Evolutionary conservation across 2,888 invertebrate species (phyloP).

Genomic region (Caenorhabditis japonica): DNA sequence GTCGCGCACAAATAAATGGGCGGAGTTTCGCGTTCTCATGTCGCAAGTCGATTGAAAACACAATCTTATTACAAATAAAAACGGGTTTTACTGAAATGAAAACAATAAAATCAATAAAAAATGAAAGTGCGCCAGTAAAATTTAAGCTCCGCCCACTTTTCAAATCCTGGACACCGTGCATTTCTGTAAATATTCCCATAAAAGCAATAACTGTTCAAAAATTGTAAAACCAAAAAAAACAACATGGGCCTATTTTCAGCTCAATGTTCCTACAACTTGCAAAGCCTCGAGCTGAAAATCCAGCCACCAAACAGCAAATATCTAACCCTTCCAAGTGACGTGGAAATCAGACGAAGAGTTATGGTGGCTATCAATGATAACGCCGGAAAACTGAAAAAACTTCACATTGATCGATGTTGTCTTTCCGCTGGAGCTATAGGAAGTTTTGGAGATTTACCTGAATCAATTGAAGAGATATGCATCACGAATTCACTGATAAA

Average conservation of each 20-base stretch:
- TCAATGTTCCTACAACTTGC: slow-evolving; percentile 30
- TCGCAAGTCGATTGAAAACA: no score
- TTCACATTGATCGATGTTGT: slow-evolving; percentile 33
- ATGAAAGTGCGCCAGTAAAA: no score
- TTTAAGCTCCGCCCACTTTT: neutral
- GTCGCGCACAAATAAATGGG: no score
- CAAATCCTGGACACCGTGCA: neutral
- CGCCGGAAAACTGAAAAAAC: slow-evolving; percentile 11
- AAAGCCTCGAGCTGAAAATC: slow-evolving; percentile 29
- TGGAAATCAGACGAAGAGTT: slow-evolving; percentile 19
- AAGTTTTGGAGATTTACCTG: slow-evolving; percentile 44
- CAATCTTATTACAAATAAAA: no score
- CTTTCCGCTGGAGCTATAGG: slow-evolving; percentile 34
- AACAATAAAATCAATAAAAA: no score
- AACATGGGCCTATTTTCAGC: no score
- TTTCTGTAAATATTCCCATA: neutral
- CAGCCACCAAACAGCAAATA: slow-evolving; percentile 12
- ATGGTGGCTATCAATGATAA: slow-evolving; percentile 22
- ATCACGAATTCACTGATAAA: slow-evolving; percentile 46
- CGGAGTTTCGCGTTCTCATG: no score
- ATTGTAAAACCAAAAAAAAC: no score
- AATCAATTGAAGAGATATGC: slow-evolving; percentile 34
- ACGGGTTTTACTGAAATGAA: no score
- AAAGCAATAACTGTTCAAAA: no score
- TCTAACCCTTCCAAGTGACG: slow-evolving; percentile 21